A percentile compares a stretch with the other conserved stretches of the same genome.
Conservation (phyloP, 2,888 invertebrate genomes). For the Polydrusus pterygomalis region DNA sequence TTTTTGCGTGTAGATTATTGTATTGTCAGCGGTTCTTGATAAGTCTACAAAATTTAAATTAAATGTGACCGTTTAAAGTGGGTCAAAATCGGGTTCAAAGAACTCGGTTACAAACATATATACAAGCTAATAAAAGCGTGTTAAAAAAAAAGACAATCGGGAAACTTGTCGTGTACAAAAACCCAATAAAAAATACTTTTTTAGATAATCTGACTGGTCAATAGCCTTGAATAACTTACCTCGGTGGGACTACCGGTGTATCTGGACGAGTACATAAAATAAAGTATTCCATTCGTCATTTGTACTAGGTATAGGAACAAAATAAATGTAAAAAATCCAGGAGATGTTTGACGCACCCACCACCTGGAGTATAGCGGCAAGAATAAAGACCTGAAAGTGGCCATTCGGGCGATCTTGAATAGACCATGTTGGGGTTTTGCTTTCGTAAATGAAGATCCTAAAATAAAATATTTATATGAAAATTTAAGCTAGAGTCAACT, state of each 20-base stretch:
- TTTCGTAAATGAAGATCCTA: conserved; percentile 96
- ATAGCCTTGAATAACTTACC: conserved; percentile 52
- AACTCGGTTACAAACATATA: too few species aligned
- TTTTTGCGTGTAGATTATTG: too few species aligned
- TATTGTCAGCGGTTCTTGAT: too few species aligned
- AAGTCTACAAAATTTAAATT: too few species aligned
- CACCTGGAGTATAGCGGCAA: conserved; percentile 90
- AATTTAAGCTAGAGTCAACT: background rate
- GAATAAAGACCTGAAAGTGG: conserved; percentile 86
- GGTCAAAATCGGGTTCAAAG: too few species aligned
- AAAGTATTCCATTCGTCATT: conserved; percentile 75
- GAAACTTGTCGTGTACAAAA: too few species aligned
- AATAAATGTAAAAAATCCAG: conserved; percentile 82
- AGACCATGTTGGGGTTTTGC: conserved; percentile 95
- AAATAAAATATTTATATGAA: conserved; percentile 53
- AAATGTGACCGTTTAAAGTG: too few species aligned
- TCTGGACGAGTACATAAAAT: conserved; percentile 49
- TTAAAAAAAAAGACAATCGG: too few species aligned
- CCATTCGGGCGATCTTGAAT: conserved; percentile 88
- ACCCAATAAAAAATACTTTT: too few species aligned
- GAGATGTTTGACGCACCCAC: conserved; percentile 94
- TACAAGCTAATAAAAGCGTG: too few species aligned
- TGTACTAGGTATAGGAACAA: conserved; percentile 87
- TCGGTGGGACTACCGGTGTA: conserved; percentile 54
- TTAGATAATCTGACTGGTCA: background rate